Conservation (phyloP, 2,888 invertebrate genomes). For the Coleophora flavipennella region DNA sequence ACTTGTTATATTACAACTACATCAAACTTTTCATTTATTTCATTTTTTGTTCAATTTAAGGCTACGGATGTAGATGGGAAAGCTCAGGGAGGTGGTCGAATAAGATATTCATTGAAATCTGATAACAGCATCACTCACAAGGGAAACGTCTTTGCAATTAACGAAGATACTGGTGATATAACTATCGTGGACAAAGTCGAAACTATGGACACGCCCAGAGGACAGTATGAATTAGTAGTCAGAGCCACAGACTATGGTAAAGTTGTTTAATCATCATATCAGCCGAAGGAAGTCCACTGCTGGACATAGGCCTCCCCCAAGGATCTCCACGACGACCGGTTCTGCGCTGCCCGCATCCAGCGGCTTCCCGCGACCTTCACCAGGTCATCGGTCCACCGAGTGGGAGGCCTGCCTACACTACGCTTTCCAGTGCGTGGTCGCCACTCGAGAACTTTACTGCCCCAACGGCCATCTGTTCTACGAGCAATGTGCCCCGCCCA, state of each 20-base stretch:
- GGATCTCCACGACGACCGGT: too few relatives aligned
- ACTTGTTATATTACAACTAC: not conserved
- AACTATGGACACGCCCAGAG: constrained; percentile 82
- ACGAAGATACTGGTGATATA: constrained; percentile 80
- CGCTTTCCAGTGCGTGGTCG: too few relatives aligned
- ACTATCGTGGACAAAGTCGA: constrained; percentile 75
- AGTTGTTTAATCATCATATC: too few relatives aligned
- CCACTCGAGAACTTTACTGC: too few relatives aligned
- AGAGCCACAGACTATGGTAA: constrained; percentile 81
- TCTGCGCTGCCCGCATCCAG: too few relatives aligned
- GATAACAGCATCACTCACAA: constrained; percentile 78
- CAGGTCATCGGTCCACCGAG: too few relatives aligned
- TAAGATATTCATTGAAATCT: constrained; percentile 77
- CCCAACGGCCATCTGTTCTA: too few relatives aligned
- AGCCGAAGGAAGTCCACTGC: too few relatives aligned
- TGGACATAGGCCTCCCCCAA: too few relatives aligned
- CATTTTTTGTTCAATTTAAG: constrained; percentile 31
- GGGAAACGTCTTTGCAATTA: constrained; percentile 76
- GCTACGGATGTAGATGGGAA: constrained; percentile 85
- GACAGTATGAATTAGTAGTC: constrained; percentile 79
- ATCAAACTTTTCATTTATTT: not conserved
- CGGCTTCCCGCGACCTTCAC: too few relatives aligned
- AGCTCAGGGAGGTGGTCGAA: constrained; percentile 77
- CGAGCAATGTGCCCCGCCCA: too few relatives aligned
- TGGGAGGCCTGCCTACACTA: too few relatives aligned